A percentile compares a stretch with the other conserved stretches of the same genome.
phyloP scores from a whole-genome alignment of 2,888 invertebrate species.

The Eupithecia abbreviata region DNA sequence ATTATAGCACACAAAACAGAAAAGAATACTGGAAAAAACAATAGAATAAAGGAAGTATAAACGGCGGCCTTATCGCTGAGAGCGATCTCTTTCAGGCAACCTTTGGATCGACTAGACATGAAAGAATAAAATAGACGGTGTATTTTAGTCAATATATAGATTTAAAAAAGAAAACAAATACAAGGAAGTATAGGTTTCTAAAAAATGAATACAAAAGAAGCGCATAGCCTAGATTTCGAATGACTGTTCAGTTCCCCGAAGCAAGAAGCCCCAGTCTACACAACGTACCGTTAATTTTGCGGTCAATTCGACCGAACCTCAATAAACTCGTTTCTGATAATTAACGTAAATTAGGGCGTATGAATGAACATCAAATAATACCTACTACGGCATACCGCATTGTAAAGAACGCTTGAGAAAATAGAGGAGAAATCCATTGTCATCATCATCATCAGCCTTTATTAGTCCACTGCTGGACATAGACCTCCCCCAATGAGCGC shows the following conservation, averaged over 20 bases:
- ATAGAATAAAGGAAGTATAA: no score
- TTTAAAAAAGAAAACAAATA: no score
- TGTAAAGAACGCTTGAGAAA: neutral
- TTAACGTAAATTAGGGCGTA: slow-evolving; percentile 53
- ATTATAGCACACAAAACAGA: no score
- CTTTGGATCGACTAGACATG: no score
- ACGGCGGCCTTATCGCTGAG: no score
- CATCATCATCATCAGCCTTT: no score
- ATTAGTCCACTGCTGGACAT: no score
- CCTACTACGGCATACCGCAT: neutral
- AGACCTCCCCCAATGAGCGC: no score
- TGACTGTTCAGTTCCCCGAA: slow-evolving; percentile 38
- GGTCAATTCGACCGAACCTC: slow-evolving; percentile 48
- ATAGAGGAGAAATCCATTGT: neutral
- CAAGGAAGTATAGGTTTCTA: neutral
- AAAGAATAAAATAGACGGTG: no score
- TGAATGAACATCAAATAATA: slow-evolving; percentile 28
- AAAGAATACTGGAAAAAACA: no score
- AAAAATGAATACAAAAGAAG: slow-evolving; percentile 4
- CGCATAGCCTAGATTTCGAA: slow-evolving; percentile 27
- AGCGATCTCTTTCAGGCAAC: no score
- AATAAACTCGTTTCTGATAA: slow-evolving; percentile 54
- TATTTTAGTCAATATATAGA: no score
- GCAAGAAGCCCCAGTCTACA: slow-evolving; percentile 21
- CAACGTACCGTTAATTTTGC: slow-evolving; percentile 37